Percentiles rank a stretch among this genome's conserved stretches.
Evolutionary conservation across 2,113 vertebrate species (phyloP).

Genomic region (Eurypyga helias): DNA sequence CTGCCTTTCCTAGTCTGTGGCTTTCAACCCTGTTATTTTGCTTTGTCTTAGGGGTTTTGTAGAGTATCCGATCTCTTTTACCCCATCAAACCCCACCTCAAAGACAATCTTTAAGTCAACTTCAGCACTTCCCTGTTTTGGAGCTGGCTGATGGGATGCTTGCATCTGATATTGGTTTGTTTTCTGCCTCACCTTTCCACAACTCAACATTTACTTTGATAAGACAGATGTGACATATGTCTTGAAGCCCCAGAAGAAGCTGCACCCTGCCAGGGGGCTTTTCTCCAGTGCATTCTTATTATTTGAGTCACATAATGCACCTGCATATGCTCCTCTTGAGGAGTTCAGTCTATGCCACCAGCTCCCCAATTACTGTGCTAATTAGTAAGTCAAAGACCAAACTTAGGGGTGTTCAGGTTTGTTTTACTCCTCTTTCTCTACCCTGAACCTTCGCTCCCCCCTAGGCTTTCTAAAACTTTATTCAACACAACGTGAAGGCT

Average conservation of each 20-base stretch:
- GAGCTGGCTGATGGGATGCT: not conserved
- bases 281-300: not conserved
- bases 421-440: not conserved
- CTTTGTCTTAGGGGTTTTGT: not conserved
- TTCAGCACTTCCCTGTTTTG: not conserved
- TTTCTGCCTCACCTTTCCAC: not conserved
- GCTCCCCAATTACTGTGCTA: not conserved
- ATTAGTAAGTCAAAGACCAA: not conserved
- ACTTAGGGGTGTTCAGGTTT: not conserved
- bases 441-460: not conserved
- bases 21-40: not conserved
- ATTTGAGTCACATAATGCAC: not conserved
- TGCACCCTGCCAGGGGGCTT: not conserved
- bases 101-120: not conserved
- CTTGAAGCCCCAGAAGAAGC: not conserved
- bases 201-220: not conserved
- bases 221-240: not conserved
- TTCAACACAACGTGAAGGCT: not conserved
- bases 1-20: not conserved
- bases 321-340: accelerated
- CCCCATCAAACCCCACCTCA: not conserved
- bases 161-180: not conserved
- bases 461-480: not conserved
- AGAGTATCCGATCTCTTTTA: not conserved
- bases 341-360: not conserved